phyloP scores from a whole-genome alignment of 2,797 vertebrate genomes.

The Sebastiscus tertius region DNA sequence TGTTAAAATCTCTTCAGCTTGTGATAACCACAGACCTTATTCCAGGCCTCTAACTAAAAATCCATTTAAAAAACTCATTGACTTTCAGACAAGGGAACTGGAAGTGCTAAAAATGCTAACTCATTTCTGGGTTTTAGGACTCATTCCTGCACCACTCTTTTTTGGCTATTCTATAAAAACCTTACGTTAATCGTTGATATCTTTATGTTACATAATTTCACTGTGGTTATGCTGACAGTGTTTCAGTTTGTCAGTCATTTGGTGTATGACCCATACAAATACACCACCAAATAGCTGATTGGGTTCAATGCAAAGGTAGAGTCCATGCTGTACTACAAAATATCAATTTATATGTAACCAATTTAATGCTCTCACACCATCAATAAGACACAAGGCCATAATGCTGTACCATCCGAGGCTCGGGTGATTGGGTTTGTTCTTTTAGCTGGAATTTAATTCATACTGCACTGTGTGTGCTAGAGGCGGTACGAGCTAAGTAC shows the following conservation, averaged over 20 bases:
- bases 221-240: background rate
- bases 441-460: constrained; percentile 11
- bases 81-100: too few species aligned
- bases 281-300: background rate
- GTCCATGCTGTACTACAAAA: background rate
- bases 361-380: constrained; percentile 1
- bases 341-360: constrained; percentile 1
- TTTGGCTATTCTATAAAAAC: background rate
- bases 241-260: background rate
- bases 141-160: too few species aligned
- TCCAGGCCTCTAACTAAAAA: too few species aligned
- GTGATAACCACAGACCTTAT: too few species aligned
- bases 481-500: background rate
- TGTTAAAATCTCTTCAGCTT: too few species aligned
- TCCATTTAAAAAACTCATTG: too few species aligned
- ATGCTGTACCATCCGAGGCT: background rate
- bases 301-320: background rate
- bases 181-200: background rate
- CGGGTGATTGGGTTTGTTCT: constrained; percentile 10
- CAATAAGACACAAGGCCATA: background rate
- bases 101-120: too few species aligned
- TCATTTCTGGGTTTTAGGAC: too few species aligned
- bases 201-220: background rate
- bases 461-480: constrained; percentile 4
- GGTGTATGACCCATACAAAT: background rate